Evolutionary conservation across 2,113 vertebrate genomes (phyloP), one percentile per base, ranked within the genome.

Genomic region (Ranitomeya variabilis): DNA sequence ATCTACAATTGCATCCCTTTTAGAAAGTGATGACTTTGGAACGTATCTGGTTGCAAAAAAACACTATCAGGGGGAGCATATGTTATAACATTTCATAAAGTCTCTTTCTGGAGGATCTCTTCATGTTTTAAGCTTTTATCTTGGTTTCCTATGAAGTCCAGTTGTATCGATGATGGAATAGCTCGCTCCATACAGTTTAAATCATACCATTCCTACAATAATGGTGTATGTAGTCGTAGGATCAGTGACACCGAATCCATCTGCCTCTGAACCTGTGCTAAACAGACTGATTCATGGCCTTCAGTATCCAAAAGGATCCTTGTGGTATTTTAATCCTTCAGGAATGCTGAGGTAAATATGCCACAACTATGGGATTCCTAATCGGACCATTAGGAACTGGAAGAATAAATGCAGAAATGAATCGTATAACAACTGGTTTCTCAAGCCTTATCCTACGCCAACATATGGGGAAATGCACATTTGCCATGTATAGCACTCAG

Each of bases 261-360:
- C 55, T 26, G 21, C 77, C 60, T n/a, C 54, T 80, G 23, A n/a
- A 23, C 23, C 21, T 57, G 52, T 52, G 76, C 21, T 80, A 80
- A 80, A 60, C 16, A 80, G 55, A 26, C 52, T 80, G 78, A 31
- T 80, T 80, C 77, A 79, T 57, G 51, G 52, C 52, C 52, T 13
- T 79, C 52, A 23, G 60, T 51, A 66, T 62, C 80, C 37, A 83
- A 64, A 66, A 26, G 80, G 59, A 64, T 66, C 59, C 60, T 37
- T 83, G 26, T 82, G 80, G 60, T 64, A 83, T 83, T 83, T 83
- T 66, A 83, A 83, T 64, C 59, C 80, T 83, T 66, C n/a, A 21
- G 80, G 59, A 83, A 83, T 81, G 80, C 62, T 45, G 59, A 37
- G 57, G 57, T 59, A 81, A 64, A 62, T 81, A 62, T 81, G 60